Base-by-base conservation (phyloP, 2,888 invertebrate species). In the Xestoiulus laeticollis region DNA sequence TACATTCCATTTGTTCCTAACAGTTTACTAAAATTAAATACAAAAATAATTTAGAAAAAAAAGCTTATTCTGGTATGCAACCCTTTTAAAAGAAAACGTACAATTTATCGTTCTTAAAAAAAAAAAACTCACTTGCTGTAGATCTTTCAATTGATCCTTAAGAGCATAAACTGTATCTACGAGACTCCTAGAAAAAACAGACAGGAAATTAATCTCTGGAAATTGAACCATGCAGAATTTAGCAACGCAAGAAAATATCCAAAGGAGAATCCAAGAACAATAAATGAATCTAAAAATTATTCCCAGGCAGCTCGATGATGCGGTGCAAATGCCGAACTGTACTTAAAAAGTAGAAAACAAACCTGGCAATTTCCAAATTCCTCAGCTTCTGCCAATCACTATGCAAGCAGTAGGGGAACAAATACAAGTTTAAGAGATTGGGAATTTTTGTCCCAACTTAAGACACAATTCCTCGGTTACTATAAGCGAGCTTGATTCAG, bases 111-210 rank as follows among this genome's bases (percentile, higher is more conserved):
- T 68, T 68, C n/a, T 38, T 38, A 8, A 82, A 82, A 78, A n/a
- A 19, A 14, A 84, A 16, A 33, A 3, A 82, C 90, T 89, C 90
- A 95, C 94, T 91, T 94, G 94, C 91, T 94, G 94, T 90, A 96
- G 92, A 88, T 94, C 93, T 90, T 94, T 94, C 89, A 96, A 93
- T 92, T 96, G 95, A 91, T 95, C 95, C 91, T 95, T 95, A 90
- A 96, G 92, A 89, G 95, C 94, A 93, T 96, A 95, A 89, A 96
- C 95, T 88, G 96, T 95, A 90, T 96, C 95, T 92, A 96, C 95
- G 90, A 96, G 92, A 90, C 94, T 95, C 91, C 96, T 95, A 91
- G 91, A 90, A 90, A 89, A 89, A 85, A 89, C 19, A 88, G 87
- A 88, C 4, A n/a, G 88, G 8, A 16, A 43, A n/a, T n/a, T n/a